Percentiles rank a stretch among this genome's conserved stretches.
These are phyloP conservation scores for Ascaphus truei DNA, from an alignment of 2,113 vertebrate species.

Conservation along the genomic window DNA sequence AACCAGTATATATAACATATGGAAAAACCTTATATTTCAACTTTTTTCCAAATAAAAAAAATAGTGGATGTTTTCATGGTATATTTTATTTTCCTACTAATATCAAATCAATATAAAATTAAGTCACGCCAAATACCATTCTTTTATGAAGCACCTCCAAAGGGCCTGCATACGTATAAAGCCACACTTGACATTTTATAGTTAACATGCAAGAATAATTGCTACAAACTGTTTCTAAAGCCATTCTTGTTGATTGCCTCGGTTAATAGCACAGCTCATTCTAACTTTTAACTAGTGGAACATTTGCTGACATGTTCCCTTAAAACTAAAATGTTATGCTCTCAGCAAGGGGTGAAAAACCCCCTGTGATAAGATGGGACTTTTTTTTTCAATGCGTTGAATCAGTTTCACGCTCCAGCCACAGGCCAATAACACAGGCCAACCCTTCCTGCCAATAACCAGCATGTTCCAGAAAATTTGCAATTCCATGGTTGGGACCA, in stretches of 20 bases:
- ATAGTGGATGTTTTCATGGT: no score
- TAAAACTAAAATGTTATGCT: constrained; percentile 5
- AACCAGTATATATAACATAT: no score
- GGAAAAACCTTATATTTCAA: no score
- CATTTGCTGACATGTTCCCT: constrained; percentile 18
- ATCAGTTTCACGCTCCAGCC: constrained; percentile 19
- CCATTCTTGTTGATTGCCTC: background rate
- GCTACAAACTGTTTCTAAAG: background rate
- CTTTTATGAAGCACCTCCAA: no score
- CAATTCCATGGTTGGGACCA: background rate
- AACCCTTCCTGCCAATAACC: background rate
- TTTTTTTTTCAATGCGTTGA: background rate
- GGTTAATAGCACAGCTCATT: constrained; percentile 1
- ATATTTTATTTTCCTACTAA: no score
- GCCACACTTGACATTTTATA: background rate
- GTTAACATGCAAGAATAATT: constrained; percentile 13
- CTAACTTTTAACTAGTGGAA: constrained; percentile 31
- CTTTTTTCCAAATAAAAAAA: no score
- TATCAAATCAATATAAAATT: no score
- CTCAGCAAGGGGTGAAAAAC: constrained; percentile 18
- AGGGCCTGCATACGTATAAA: no score
- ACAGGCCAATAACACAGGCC: background rate
- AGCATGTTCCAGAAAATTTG: constrained; percentile 15
- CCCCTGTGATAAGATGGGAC: background rate
- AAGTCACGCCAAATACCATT: no score